phyloP scores from a whole-genome alignment of 2,797 vertebrate species.

The Xenops minutus region DNA sequence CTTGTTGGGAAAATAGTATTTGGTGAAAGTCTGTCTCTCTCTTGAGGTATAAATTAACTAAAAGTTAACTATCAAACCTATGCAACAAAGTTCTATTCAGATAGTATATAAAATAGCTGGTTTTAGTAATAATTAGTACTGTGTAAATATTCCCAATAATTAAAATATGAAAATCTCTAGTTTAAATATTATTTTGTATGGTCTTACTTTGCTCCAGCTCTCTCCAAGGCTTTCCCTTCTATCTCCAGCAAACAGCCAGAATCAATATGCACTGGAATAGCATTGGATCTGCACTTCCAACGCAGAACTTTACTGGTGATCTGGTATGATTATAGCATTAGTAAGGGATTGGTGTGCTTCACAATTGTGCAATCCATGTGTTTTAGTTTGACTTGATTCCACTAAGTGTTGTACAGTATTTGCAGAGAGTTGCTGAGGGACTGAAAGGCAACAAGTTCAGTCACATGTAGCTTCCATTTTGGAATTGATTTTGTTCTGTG shows the following conservation, averaged over 20 bases:
- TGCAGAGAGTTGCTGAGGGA: neutral
- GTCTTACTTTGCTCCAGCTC: neutral
- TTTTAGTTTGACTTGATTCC: neutral
- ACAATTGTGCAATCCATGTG: neutral
- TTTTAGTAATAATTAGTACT: neutral
- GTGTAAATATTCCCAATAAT: neutral
- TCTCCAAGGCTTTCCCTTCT: neutral
- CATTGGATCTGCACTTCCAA: neutral
- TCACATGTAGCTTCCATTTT: neutral
- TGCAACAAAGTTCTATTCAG: neutral
- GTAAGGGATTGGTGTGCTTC: neutral
- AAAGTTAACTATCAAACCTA: neutral
- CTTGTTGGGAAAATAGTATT: neutral
- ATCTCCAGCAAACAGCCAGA: conserved; percentile 18
- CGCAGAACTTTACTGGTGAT: neutral
- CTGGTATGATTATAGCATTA: neutral
- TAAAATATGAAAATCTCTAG: neutral
- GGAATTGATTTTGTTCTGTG: neutral
- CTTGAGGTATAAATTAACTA: neutral
- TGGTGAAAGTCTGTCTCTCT: neutral
- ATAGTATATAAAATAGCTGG: neutral
- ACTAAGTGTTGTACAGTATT: neutral
- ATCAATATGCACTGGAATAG: neutral
- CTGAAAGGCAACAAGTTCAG: neutral
- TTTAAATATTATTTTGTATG: neutral